Evolutionary conservation across 1,140 invertebrate genomes (phyloP).

Genomic region (Lordiphosa stackelbergi): DNA sequence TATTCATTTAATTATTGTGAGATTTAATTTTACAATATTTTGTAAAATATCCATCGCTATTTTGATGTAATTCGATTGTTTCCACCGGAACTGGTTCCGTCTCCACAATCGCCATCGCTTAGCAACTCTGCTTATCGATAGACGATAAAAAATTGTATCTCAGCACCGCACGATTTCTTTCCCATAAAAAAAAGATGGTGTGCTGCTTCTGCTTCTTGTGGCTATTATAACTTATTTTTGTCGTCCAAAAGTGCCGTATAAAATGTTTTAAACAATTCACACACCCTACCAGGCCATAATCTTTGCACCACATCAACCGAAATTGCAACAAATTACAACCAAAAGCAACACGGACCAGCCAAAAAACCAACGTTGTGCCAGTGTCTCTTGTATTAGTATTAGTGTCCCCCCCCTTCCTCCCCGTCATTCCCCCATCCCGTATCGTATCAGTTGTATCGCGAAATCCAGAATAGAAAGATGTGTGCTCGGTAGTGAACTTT

Average conservation of each 20-base stretch:
- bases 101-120: too few species aligned
- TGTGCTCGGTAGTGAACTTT: conserved; percentile 48
- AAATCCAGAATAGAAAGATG: conserved; percentile 70
- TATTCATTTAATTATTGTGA: too few species aligned
- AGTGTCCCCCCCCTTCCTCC: conserved; percentile 30
- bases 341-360: conserved; percentile 20
- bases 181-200: conserved; percentile 46
- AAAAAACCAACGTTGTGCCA: conserved; percentile 40
- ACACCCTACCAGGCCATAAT: not conserved
- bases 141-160: not conserved
- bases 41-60: too few species aligned
- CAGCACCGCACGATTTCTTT: conserved; percentile 21
- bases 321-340: conserved; percentile 17
- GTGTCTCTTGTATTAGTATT: conserved; percentile 38
- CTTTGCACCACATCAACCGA: conserved; percentile 2
- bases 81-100: too few species aligned
- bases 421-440: too few species aligned
- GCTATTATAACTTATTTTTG: conserved; percentile 40
- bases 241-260: conserved; percentile 41
- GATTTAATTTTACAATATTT: too few species aligned
- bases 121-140: too few species aligned
- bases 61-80: too few species aligned
- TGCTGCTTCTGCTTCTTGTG: conserved; percentile 41
- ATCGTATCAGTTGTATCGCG: conserved; percentile 52
- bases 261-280: conserved; percentile 25